These are phyloP conservation scores for Paelopatides confundens DNA, from an alignment of 53 echinoderm and acorn worm genomes.

Conservation along the genomic window DNA sequence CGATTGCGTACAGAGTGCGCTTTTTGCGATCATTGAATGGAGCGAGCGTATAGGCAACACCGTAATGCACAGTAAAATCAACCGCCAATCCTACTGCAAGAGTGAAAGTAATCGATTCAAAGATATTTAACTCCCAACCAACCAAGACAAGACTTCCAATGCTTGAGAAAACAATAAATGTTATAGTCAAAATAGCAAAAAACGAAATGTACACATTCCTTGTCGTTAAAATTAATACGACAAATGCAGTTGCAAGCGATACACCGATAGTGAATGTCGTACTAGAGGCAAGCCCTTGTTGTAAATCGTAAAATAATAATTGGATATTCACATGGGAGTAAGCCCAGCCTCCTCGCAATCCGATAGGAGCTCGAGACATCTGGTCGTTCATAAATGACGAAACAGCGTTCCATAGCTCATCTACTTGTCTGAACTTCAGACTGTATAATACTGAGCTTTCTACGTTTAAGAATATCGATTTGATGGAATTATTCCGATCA, in stretches of 20 bases:
- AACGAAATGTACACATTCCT: slow-evolving; percentile 61
- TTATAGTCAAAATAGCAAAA: slow-evolving; percentile 63
- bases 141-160: slow-evolving; percentile 63
- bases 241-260: slow-evolving; percentile 56
- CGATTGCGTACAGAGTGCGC: slow-evolving; percentile 52
- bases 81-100: slow-evolving; percentile 77
- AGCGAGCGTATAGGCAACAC: slow-evolving; percentile 73
- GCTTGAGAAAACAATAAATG: slow-evolving; percentile 63
- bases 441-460: slow-evolving; percentile 35
- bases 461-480: slow-evolving; percentile 20
- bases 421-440: slow-evolving; percentile 21
- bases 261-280: slow-evolving; percentile 45
- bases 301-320: slow-evolving; percentile 38
- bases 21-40: slow-evolving; percentile 37
- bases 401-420: slow-evolving; percentile 52
- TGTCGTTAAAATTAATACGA: slow-evolving; percentile 62
- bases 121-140: slow-evolving; percentile 81
- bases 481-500: slow-evolving; percentile 40
- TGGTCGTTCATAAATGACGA: slow-evolving; percentile 35
- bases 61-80: slow-evolving; percentile 81
- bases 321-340: slow-evolving; percentile 3
- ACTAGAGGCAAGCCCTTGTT: slow-evolving; percentile 43
- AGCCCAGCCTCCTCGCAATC: slow-evolving; percentile 68
- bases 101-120: slow-evolving; percentile 69
- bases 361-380: slow-evolving; percentile 46